Evolutionary conservation across 2,888 invertebrate species (phyloP), one percentile per base, ranked within the genome.

Genomic region (Ischnus inquisitorius): DNA sequence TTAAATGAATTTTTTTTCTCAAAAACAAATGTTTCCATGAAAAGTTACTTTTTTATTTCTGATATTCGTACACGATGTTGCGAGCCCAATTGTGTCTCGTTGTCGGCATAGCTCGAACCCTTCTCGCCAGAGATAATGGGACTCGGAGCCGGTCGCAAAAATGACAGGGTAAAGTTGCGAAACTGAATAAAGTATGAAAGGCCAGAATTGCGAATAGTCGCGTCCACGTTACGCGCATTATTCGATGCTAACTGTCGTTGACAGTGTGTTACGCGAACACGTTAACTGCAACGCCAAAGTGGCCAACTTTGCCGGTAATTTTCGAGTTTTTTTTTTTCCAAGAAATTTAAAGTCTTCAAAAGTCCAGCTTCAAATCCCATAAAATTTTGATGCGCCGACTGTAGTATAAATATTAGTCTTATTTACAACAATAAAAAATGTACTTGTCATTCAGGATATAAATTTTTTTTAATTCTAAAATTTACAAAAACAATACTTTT

Each of bases 101-200:
- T 83, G 72, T 69, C 82, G 68, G 25, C 19, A 74, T 16, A 43
- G 72, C 51, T 19, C 12, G 16, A 76, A 67, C 41, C 65, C 67
- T 65, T 28, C 48, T 57, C 43, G 12, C 5, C 34, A n/a, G 57
- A 43, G 34, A 60, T 75, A 79, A 82, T 54, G 39, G 34, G 68
- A 74, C 79, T 79, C 65, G 16, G 22, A 34, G 25, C 43, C 57
- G 43, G 54, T 60, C 43, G 78, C 34, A 57, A 75, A 83, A 75
- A 83, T 75, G 28, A 79, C 39, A 78, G 68, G 51, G 67, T 46
- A 25, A 71, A 69, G 75, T 83, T 75, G 46, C 16, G 62, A 60
- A 19, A 57, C 64, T 75, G 74, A 74, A 82, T 74, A 79, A 82
- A 68, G 54, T 60, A 69, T 68, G 78, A 68, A 62, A 64, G 54